These are phyloP conservation scores for Gambusia holbrooki DNA, from an alignment of 2,113 vertebrate species.

Conservation along the genomic window DNA sequence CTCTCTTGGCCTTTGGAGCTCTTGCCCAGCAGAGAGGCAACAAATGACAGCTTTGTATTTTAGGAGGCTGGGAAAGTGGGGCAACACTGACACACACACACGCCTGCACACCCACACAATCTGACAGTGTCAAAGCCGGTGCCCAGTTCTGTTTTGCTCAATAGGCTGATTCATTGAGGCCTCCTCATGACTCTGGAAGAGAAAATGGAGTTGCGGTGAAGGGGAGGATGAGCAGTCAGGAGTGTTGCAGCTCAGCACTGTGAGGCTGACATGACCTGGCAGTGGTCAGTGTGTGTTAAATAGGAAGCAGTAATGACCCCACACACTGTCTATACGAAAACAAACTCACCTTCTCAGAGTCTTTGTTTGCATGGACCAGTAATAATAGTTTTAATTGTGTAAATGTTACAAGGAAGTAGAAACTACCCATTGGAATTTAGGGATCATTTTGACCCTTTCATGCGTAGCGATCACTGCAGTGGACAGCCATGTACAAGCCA, in stretches of 20 bases:
- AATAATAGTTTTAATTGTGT: background rate
- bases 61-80: conserved; percentile 53
- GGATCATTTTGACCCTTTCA: background rate
- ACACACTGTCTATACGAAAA: conserved; percentile 11
- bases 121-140: conserved; percentile 55
- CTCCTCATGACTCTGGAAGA: conserved; percentile 59
- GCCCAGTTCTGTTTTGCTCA: conserved; percentile 55
- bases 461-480: too few relatives aligned
- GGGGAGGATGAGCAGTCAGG: conserved; percentile 24
- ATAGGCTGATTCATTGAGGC: conserved; percentile 67
- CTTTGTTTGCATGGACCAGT: background rate
- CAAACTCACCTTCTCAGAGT: background rate
- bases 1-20: conserved; percentile 37
- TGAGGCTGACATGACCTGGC: conserved; percentile 46
- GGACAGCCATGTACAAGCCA: too few relatives aligned
- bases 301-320: conserved; percentile 23
- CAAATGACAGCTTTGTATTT: conserved; percentile 68
- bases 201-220: conserved; percentile 51
- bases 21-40: conserved; percentile 56
- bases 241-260: conserved; percentile 33
- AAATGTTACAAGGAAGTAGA: background rate
- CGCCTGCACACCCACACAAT: conserved; percentile 22
- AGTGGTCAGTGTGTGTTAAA: conserved; percentile 17
- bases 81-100: conserved; percentile 28
- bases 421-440: background rate